A percentile compares a stretch with the other conserved stretches of the same genome.
phyloP scores from a whole-genome alignment of 2,888 invertebrate species.

The Serripes groenlandicus region DNA sequence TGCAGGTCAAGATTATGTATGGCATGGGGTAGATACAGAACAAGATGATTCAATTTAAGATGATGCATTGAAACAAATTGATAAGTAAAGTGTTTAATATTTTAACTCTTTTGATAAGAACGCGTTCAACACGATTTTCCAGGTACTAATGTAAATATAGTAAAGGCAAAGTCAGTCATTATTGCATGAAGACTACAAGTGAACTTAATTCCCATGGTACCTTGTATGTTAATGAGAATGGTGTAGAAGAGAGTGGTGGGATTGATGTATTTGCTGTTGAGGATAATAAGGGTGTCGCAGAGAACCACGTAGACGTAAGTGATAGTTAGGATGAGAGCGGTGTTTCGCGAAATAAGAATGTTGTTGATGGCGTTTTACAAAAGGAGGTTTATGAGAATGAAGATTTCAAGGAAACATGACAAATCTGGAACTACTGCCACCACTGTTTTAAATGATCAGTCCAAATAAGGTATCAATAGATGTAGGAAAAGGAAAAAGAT shows the following conservation, averaged over 20 bases:
- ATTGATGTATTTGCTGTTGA: background rate
- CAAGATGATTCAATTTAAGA: conserved; percentile 7
- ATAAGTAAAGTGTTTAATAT: conserved; percentile 8
- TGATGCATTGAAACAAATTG: conserved; percentile 1
- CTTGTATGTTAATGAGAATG: background rate
- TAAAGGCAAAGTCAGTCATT: background rate
- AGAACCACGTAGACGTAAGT: background rate
- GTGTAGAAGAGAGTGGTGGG: background rate
- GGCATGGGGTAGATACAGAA: too few species aligned
- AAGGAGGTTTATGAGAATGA: conserved; percentile 5
- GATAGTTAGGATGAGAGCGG: background rate
- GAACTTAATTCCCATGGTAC: background rate
- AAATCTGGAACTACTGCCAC: background rate
- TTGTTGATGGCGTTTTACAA: background rate
- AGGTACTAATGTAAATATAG: background rate
- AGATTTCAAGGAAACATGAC: background rate
- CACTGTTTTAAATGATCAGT: too few species aligned
- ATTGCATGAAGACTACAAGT: background rate
- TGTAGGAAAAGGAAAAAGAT: conserved; percentile 3
- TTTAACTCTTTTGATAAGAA: conserved; percentile 1
- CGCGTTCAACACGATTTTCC: conserved; percentile 4
- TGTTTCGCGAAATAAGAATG: background rate
- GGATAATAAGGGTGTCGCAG: too few species aligned
- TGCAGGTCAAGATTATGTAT: background rate
- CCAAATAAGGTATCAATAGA: background rate